phyloP scores from a whole-genome alignment of 2,113 vertebrate species.

The Prionailurus bengalensis region DNA sequence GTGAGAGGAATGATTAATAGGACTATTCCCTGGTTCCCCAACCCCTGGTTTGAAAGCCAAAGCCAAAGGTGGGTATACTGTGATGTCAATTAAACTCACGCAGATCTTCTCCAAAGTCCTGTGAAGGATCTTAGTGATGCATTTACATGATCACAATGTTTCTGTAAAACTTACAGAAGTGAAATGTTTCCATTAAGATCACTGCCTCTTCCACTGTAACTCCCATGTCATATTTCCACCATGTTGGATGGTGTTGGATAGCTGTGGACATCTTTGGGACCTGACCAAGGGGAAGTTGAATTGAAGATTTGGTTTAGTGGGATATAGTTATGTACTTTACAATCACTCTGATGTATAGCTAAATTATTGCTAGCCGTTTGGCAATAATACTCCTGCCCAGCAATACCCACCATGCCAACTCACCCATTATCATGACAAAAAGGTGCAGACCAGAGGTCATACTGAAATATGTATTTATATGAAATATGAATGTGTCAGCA shows the following conservation, averaged over 20 bases:
- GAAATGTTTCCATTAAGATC: background rate
- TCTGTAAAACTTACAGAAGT: background rate
- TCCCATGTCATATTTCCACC: background rate
- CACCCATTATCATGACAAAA: rapidly evolving
- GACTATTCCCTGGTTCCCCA: background rate
- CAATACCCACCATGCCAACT: background rate
- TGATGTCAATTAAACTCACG: background rate
- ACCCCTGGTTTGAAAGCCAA: background rate
- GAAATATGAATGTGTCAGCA: background rate
- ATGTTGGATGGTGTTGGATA: background rate
- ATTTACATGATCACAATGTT: background rate
- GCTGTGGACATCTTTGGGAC: background rate
- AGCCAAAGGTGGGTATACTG: background rate
- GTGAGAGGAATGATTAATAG: background rate
- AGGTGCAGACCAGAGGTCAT: background rate
- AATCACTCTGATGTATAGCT: background rate
- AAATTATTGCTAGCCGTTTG: background rate
- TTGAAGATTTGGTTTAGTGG: background rate
- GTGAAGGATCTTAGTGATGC: background rate
- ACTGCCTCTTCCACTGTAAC: background rate
- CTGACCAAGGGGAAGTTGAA: background rate
- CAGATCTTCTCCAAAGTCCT: background rate
- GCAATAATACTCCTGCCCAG: background rate
- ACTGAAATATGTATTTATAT: background rate
- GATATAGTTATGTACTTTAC: background rate